Base-by-base conservation (phyloP, 2,888 invertebrate genomes). In the Oligia fasciuncula region DNA sequence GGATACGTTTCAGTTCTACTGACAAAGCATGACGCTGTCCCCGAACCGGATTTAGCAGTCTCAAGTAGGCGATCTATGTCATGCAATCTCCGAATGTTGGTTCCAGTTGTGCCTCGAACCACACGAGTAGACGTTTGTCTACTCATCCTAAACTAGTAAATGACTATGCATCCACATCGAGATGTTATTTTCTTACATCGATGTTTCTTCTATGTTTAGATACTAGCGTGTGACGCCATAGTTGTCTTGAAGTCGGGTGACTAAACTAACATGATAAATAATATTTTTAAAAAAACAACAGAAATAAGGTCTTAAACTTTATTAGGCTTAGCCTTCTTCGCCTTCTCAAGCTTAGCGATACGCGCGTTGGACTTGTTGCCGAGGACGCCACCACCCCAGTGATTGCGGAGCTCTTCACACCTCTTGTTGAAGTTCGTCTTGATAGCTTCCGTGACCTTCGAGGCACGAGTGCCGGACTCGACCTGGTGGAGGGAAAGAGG, bases 371-470 rank as follows among this genome's bases (percentile, higher is more conserved):
- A 99, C 97, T 99, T 99, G 93, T 98, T 98, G 77, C 99, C 99
- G 95, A 99, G 98, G 83, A 98, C 96, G 94, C 99, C 99, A 96
- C 99, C 99, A 91, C 99, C 99, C 99, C 99, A 99, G 98, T 99
- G 99, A 93, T 98, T 97, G 92, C 99, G 98, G 94, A 99, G 98
- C 97, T 99, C 99, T 92, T 99, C 99, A 91, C 98, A 98, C 87
- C 99, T 98, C 93, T 99, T 99, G 95, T 99, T 99, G 98, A 99
- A 99, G 98, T 99, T 99, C 46, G 99, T 99, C 97, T 98, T 99
- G 93, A 99, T 98, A 40, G 99, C 98, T 95, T 99, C 99, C 81
- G 99, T 97, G 76, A 99, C 97, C 97, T 99, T 99, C 88, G 98
- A 97, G 46, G 98, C 98, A 90, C 98, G 98, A 96, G 99, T 99